A percentile compares a stretch with the other conserved stretches of the same genome.
Conservation (phyloP, 2,888 invertebrate species). For the Chironomus tentans region DNA sequence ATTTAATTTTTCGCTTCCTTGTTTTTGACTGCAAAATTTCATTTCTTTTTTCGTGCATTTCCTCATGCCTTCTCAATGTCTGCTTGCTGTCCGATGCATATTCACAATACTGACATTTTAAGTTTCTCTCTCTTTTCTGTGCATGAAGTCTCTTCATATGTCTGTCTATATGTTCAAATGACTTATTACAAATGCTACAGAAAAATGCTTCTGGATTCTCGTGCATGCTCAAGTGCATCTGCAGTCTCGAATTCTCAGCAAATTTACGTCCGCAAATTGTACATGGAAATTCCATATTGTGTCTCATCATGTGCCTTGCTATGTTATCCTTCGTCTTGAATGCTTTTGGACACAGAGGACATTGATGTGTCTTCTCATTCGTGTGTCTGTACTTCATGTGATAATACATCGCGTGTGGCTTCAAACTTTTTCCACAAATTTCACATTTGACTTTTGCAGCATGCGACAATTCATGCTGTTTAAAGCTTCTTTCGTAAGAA, state of each 20-base stretch:
- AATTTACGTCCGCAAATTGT: neutral
- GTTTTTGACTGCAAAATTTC: neutral
- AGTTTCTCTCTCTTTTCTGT: neutral
- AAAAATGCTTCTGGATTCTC: neutral
- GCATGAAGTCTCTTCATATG: neutral
- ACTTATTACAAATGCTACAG: neutral
- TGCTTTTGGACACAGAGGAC: neutral
- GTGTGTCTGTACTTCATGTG: neutral
- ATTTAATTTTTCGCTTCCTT: neutral
- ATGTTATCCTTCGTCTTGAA: neutral
- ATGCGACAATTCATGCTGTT: neutral
- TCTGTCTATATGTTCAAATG: neutral
- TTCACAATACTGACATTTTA: neutral
- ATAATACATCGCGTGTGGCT: neutral
- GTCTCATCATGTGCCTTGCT: neutral
- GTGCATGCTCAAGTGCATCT: neutral
- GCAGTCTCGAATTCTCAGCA: neutral
- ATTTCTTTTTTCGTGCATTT: neutral
- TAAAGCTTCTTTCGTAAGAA: neutral
- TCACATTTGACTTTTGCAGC: neutral
- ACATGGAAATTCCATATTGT: neutral
- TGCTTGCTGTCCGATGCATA: neutral
- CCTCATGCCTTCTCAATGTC: neutral
- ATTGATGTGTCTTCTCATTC: neutral
- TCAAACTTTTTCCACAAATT: neutral